These are phyloP conservation scores for Drosophila yooni DNA, from an alignment of 2,888 invertebrate genomes.

Conservation along the genomic window DNA sequence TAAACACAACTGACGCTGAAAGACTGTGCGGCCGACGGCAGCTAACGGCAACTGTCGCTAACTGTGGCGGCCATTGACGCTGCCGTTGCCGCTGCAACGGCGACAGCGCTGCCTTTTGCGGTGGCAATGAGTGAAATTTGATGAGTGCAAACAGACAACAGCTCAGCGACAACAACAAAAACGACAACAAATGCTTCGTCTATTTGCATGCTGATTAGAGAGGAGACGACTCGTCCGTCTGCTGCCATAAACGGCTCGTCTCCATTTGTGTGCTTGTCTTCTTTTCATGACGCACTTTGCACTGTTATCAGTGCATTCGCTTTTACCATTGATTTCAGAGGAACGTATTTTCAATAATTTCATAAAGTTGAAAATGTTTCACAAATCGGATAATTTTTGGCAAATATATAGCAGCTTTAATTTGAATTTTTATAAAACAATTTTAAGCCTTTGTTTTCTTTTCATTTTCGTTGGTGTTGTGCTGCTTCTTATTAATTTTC, in stretches of 20 bases:
- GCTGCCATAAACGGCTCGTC: slow-evolving; percentile 1
- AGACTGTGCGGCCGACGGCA: slow-evolving; percentile 31
- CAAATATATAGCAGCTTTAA: no score
- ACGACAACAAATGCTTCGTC: slow-evolving; percentile 25
- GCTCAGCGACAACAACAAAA: slow-evolving; percentile 24
- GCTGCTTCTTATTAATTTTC: neutral
- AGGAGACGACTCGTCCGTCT: neutral
- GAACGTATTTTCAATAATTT: no score
- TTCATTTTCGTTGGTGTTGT: slow-evolving; percentile 1
- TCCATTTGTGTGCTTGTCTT: neutral
- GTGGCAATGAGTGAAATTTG: slow-evolving; percentile 59
- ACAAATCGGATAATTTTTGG: no score
- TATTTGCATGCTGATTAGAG: slow-evolving; percentile 61
- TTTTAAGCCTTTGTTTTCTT: no score
- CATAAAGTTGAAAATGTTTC: no score
- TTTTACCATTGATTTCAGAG: neutral
- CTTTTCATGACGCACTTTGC: neutral
- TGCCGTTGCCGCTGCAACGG: neutral
- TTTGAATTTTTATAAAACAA: no score
- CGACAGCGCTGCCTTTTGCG: slow-evolving; percentile 32
- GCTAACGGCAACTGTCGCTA: slow-evolving; percentile 21
- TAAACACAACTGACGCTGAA: slow-evolving; percentile 71
- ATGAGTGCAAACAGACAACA: slow-evolving; percentile 60
- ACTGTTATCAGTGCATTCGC: neutral
- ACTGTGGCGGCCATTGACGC: slow-evolving; percentile 45